These are phyloP conservation scores for Macrobrachium rosenbergii DNA, from an alignment of 1,140 invertebrate species.

Conservation along the genomic window DNA sequence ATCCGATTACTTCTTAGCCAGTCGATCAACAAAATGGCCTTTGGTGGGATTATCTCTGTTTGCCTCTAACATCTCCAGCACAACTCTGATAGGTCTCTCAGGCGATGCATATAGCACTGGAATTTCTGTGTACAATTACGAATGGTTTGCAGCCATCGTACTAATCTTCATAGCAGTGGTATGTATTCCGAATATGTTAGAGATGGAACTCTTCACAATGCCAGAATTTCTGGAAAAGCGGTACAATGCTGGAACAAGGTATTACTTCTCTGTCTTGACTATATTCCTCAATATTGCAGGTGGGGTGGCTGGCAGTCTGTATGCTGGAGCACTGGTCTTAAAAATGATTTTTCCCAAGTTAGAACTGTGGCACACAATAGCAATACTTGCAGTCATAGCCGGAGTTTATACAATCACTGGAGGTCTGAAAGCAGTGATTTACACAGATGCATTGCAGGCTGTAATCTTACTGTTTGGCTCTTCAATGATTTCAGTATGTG, in stretches of 20 bases:
- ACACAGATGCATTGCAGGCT: neutral
- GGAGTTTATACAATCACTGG: neutral
- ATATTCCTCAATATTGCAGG: neutral
- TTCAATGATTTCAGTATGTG: neutral
- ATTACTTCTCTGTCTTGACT: neutral
- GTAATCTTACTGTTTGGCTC: neutral
- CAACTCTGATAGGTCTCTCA: too few relatives aligned
- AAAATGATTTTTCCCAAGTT: neutral
- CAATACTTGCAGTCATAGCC: neutral
- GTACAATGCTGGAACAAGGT: neutral
- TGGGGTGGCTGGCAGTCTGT: neutral
- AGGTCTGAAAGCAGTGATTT: neutral
- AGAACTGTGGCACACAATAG: constrained; percentile 4
- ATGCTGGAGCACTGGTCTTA: constrained; percentile 7
- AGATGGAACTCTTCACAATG: too few relatives aligned
- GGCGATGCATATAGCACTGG: too few relatives aligned
- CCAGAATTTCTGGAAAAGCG: too few relatives aligned
- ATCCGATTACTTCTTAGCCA: too few relatives aligned
- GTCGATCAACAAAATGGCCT: too few relatives aligned
- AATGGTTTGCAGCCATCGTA: too few relatives aligned
- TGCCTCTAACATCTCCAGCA: too few relatives aligned
- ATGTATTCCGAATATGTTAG: too few relatives aligned
- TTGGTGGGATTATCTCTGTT: too few relatives aligned
- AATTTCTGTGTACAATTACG: too few relatives aligned
- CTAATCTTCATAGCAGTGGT: too few relatives aligned